Evolutionary conservation across 2,888 invertebrate genomes (phyloP), one percentile per base, ranked within the genome.

Genomic region (Coleophora deauratella): DNA sequence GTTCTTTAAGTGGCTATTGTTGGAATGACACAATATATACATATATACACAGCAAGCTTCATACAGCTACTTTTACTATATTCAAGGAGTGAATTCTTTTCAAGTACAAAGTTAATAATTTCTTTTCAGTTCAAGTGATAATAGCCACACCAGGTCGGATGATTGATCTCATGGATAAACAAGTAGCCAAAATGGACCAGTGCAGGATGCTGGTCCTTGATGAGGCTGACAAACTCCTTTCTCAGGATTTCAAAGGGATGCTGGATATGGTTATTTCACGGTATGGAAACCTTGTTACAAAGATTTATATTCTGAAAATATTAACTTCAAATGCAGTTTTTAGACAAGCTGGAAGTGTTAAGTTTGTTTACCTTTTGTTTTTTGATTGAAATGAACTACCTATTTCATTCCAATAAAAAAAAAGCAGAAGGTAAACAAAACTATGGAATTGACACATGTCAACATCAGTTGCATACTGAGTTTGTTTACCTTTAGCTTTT

Each of bases 101-200:
- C n/a, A n/a, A n/a, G n/a, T 3, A 35, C 4, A 9, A 35, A 27
- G 12, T 42, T 27, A 41, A 32, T n/a, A 33, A 4, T 38, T 37
- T 39, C 37, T 44, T 79, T 86, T 14, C 76, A 94, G 98, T 98
- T 72, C 99, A 99, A 89, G 92, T 98, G 57, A 96, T 99, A 67
- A 98, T 99, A 74, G 99, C 99, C 51, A 99, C 99, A 52, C 99
- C 99, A 50, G 99, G 99, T 62, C 93, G 99, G 80, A 99, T 99
- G 86, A 91, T 99, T 74, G 99, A 99, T 91, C 91, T 99, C 81
- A 98, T 99, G 96, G 99, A 99, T 87, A 99, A 99, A 84, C 93
- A 94, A 77, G 91, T 90, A 59, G 97, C 97, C 44, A 93, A 96
- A 77, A 96, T 98, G 92, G 93, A 95, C 60, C 91, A 96, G 67